Base-by-base conservation (phyloP, 2,888 invertebrate species). In the Phortica magna region DNA sequence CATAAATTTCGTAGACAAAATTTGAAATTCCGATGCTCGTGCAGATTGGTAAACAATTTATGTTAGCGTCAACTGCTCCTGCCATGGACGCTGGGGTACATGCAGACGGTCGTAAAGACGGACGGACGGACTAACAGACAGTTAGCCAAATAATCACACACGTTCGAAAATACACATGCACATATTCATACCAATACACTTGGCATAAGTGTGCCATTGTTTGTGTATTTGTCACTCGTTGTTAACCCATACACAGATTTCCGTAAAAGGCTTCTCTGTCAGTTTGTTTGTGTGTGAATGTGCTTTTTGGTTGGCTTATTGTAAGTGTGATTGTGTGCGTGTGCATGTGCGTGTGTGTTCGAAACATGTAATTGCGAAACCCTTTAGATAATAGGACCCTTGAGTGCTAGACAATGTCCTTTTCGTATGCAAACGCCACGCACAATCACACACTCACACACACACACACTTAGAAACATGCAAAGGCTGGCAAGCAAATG, bases 21-120 rank as follows among this genome's bases (percentile, higher is more conserved):
- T 88, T 88, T 89, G 88, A 88, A 88, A 89, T 89, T 88, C 88
- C 88, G 89, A 89, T 88, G 87, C 88, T 86, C 84, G 82, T 85
- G 82, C 83, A 88, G 89, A 88, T 89, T 89, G 89, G 89, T 87
- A 88, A 88, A 88, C 89, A 88, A 87, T 89, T 88, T 88, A 87
- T 85, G 84, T 87, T 83, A 88, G 85, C 88, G 81, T 31, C 14
- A 67, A 61, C 48, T 48, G 48, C 48, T 48, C 14, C 3, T 48
- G 14, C 14, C 48, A 48, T 14, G 14, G 48, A 48, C 48, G 48
- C 2, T 48, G 48, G 10, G 3, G 7, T 14, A 7, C 0, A 2
- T 2, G 31, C 31, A 55, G 17, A 55, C 55, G 55, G 6, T n/a
- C 14, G 55, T 17, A 55, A 2, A 17, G 7, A 55, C n/a, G 55